Evolutionary conservation across 2,113 vertebrate genomes (phyloP).

Genomic region (Sakesphorus luctuosus): DNA sequence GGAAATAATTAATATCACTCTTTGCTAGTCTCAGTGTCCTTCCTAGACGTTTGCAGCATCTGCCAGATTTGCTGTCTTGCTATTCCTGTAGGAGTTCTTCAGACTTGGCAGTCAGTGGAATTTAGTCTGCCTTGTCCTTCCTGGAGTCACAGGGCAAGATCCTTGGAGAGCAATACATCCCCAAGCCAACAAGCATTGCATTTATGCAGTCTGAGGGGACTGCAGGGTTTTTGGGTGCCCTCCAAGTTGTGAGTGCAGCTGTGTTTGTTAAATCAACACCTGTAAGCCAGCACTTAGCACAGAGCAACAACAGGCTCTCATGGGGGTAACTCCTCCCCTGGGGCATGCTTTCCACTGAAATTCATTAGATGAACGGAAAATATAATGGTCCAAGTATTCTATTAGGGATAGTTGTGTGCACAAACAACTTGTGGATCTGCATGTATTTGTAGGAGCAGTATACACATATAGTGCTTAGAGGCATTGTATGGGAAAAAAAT

Average conservation of each 20-base stretch:
- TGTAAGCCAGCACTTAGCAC: neutral
- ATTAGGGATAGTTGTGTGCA: slow-evolving; percentile 21
- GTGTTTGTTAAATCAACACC: slow-evolving; percentile 44
- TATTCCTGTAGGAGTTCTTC: neutral
- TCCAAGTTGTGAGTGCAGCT: slow-evolving; percentile 41
- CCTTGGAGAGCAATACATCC: neutral
- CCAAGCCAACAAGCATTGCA: accelerated
- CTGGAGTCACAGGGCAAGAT: neutral
- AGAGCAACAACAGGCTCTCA: neutral
- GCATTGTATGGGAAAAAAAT: neutral
- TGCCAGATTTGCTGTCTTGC: neutral
- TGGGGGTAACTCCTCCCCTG: neutral
- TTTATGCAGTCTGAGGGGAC: neutral
- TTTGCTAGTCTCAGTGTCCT: neutral
- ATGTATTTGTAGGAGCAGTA: neutral
- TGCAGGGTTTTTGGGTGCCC: slow-evolving; percentile 9
- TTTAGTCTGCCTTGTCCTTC: slow-evolving; percentile 1
- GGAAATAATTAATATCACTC: neutral
- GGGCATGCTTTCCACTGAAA: neutral
- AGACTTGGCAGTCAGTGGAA: neutral
- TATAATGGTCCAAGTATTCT: neutral
- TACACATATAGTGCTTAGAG: neutral
- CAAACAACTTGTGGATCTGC: neutral
- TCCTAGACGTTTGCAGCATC: neutral
- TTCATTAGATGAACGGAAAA: slow-evolving; percentile 21